Percentiles rank a stretch among this genome's conserved stretches.
phyloP scores from a whole-genome alignment of 2,113 vertebrate genomes.

The Gallinago media region DNA sequence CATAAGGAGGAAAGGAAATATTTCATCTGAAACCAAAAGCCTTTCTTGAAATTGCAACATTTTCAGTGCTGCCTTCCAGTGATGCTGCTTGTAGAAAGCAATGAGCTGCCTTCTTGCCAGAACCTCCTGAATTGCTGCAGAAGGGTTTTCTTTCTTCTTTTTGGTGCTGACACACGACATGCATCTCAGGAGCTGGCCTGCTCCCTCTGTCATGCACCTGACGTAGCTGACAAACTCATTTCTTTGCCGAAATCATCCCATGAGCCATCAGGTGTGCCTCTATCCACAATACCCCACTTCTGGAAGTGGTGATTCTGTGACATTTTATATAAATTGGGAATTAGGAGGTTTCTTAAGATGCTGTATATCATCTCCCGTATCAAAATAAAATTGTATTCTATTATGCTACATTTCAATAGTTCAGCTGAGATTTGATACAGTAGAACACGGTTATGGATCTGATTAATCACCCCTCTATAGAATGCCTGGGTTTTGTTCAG shows the following conservation, averaged over 20 bases:
- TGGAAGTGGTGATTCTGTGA: background rate
- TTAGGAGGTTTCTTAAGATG: background rate
- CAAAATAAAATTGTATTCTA: background rate
- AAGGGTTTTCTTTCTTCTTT: background rate
- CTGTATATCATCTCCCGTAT: background rate
- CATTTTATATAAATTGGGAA: background rate
- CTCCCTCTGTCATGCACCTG: background rate
- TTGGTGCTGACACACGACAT: background rate
- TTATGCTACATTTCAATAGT: background rate
- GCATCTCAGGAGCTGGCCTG: background rate
- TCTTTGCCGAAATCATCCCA: background rate
- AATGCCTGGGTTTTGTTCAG: background rate
- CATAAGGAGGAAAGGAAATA: background rate
- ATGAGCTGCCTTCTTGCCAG: background rate
- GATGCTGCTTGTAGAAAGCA: background rate
- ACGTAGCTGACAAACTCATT: background rate
- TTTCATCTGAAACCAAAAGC: background rate
- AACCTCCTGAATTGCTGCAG: background rate
- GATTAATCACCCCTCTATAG: background rate
- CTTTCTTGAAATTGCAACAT: background rate
- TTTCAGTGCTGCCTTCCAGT: background rate
- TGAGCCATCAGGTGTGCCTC: background rate
- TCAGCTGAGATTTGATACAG: background rate
- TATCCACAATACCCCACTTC: background rate
- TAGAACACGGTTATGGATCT: background rate